Base-by-base conservation (phyloP, 2,888 invertebrate genomes). In the Carterocephalus palaemon region DNA sequence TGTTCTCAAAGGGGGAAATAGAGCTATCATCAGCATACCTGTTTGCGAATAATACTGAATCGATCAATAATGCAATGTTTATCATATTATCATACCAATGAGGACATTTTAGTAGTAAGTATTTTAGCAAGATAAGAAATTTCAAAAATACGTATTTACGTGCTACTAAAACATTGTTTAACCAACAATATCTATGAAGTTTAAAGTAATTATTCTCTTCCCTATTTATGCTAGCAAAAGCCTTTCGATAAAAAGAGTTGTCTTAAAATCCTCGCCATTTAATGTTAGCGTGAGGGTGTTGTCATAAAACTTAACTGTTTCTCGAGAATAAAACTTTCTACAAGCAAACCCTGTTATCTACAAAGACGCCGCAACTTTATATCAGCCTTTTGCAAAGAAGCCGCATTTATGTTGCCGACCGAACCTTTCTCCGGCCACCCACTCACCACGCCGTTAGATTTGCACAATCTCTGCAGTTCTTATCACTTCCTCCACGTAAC, bases 301-400 rank as follows among this genome's bases (percentile, higher is more conserved):
- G 28, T 29, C n/a, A 40, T 15, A 48, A 58, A 47, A 48, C 40
- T 37, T 79, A 80, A 81, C 80, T 75, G 73, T 76, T 78, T 69
- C 61, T 46, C 45, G 17, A 52, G 68, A 79, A 83, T 75, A 75
- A 80, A 82, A 78, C 72, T 81, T 79, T 81, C 75, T 70, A 69
- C 60, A 53, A 49, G 55, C 49, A 47, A 67, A 59, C 49, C 53
- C 59, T 62, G 53, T 64, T 66, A 61, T 63, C 56, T 47, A 61
- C 65, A 81, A 79, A 80, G 63, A 54, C 41, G 57, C 82, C 82
- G 78, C 70, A 65, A 61, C 70, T 81, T 82, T 70, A 84, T 82
- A 83, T 81, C 68, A 74, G 62, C 45, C 52, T 55, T 60, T n/a
- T 59, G 56, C 54, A 75, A 79, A 72, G 64, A 53, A 36, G 54